phyloP scores from a whole-genome alignment of 2,113 vertebrate genomes.

The Elgaria multicarinata region DNA sequence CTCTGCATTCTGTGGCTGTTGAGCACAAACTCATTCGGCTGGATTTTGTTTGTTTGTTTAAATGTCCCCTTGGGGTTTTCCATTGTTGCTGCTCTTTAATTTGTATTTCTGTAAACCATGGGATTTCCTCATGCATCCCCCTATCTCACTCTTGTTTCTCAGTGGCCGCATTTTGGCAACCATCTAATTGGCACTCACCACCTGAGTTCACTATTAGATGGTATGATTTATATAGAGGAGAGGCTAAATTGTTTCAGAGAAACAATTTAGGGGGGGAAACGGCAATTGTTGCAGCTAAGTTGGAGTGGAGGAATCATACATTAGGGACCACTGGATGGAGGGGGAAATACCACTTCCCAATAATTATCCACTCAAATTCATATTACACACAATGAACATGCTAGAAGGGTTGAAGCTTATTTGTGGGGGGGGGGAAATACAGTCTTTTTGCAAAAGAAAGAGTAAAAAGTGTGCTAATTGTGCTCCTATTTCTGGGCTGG shows the following conservation, averaged over 20 bases:
- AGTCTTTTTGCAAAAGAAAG: constrained; percentile 6
- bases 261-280: constrained; percentile 51
- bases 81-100: neutral
- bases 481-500: neutral
- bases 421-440: constrained; percentile 32
- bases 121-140: neutral
- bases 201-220: neutral
- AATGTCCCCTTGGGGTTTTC: neutral
- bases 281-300: constrained; percentile 35
- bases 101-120: neutral
- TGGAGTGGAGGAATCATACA: constrained; percentile 41
- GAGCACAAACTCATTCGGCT: neutral
- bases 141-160: neutral
- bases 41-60: neutral
- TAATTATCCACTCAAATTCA: constrained; percentile 38
- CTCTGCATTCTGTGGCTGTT: neutral
- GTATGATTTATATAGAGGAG: constrained; percentile 32
- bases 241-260: constrained; percentile 23
- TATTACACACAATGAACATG: constrained; percentile 34
- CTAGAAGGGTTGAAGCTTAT: constrained; percentile 27
- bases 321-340: constrained; percentile 40
- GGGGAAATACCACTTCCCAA: constrained; percentile 25
- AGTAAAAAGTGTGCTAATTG: constrained; percentile 2
- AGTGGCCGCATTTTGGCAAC: neutral
- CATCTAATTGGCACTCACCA: neutral